Conservation (phyloP, 2,113 vertebrate species). For the Clupea harengus region DNA sequence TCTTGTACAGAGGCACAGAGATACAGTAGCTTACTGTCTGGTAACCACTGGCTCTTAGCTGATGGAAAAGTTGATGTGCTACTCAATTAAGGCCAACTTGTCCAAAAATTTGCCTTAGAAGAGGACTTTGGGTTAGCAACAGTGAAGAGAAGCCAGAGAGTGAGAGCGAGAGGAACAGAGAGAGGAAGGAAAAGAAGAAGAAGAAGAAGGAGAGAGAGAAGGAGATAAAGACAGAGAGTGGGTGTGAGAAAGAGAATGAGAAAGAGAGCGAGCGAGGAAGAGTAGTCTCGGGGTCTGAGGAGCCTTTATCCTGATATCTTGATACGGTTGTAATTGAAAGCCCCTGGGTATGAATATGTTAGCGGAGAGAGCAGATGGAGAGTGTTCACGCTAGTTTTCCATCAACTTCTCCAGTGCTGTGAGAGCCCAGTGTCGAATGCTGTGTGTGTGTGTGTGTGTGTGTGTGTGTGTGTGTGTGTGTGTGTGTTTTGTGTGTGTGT, state of each 20-base stretch:
- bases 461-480: not conserved
- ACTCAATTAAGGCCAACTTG: not conserved
- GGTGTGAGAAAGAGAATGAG: not conserved
- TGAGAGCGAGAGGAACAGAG: not conserved
- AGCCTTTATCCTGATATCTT: slow-evolving; percentile 52
- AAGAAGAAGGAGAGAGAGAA: not conserved
- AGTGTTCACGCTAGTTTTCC: slow-evolving; percentile 25
- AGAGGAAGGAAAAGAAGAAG: not conserved
- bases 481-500: not conserved
- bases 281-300: not conserved
- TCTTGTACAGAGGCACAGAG: not conserved
- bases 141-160: not conserved
- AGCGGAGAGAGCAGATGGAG: slow-evolving; percentile 38
- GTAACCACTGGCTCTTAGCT: not conserved
- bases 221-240: not conserved
- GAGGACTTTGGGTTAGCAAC: slow-evolving; percentile 4
- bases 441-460: not conserved
- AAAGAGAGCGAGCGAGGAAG: not conserved
- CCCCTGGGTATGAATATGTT: slow-evolving; percentile 47
- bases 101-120: not conserved
- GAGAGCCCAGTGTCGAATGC: slow-evolving; percentile 20
- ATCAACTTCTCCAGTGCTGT: slow-evolving; percentile 26
- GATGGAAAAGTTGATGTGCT: not conserved
- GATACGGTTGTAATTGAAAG: slow-evolving; percentile 51
- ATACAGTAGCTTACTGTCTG: not conserved